Conservation (phyloP, 2,113 vertebrate species). For the Sebastes fasciatus region DNA sequence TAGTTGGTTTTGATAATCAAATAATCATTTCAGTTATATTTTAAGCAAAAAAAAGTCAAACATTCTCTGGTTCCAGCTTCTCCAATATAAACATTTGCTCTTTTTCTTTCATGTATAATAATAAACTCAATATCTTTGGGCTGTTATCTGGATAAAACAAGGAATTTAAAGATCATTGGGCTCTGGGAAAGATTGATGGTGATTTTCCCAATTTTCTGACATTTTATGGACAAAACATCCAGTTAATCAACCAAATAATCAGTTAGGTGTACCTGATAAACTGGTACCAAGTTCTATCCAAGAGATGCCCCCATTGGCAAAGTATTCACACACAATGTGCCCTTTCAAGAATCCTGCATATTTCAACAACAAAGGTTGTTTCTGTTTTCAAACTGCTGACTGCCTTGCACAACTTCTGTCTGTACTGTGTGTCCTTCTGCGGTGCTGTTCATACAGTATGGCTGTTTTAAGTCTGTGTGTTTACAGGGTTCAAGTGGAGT, state of each 20-base stretch:
- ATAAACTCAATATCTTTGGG: neutral
- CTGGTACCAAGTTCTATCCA: neutral
- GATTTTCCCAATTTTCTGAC: neutral
- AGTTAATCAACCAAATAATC: neutral
- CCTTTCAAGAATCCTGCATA: constrained; percentile 54
- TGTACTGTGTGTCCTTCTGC: neutral
- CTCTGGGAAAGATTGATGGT: neutral
- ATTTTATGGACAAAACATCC: neutral
- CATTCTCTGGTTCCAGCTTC: neutral
- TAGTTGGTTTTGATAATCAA: neutral
- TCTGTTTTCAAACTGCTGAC: constrained; percentile 63
- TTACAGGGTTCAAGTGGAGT: neutral
- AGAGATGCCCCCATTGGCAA: constrained; percentile 14
- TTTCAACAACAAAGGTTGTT: constrained; percentile 68
- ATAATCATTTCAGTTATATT: neutral
- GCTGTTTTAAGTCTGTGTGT: neutral
- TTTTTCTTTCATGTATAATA: neutral
- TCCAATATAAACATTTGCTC: neutral
- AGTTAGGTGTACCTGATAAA: constrained; percentile 3
- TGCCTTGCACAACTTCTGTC: constrained; percentile 15
- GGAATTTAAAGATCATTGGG: neutral
- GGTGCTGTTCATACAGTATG: neutral
- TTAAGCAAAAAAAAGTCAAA: neutral
- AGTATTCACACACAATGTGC: constrained; percentile 54
- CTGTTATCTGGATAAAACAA: neutral